Evolutionary conservation across 2,888 invertebrate species (phyloP).

Genomic region (Mallateleia sp.): DNA sequence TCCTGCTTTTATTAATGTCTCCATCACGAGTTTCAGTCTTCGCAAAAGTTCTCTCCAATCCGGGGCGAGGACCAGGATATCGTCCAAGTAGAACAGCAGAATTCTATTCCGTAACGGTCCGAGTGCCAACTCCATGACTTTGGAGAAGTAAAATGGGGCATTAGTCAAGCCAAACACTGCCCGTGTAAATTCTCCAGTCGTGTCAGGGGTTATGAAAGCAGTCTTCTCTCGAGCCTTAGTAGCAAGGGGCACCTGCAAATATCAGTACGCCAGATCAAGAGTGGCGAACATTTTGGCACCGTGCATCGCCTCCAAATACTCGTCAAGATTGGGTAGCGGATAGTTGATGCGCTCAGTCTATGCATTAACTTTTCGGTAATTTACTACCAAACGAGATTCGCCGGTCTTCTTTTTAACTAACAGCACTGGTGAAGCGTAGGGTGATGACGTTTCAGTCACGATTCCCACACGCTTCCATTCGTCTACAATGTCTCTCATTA

Average conservation of each 20-base stretch:
- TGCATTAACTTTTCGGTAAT: no score
- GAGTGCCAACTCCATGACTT: no score
- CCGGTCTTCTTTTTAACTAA: conserved; percentile 45
- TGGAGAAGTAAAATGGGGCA: conserved; percentile 44
- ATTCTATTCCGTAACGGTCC: conserved; percentile 19
- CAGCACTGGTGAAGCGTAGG: conserved; percentile 27
- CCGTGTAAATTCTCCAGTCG: no score
- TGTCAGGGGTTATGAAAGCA: no score
- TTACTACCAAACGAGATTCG: conserved; percentile 70
- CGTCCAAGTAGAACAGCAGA: conserved; percentile 24
- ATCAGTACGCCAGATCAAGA: no score
- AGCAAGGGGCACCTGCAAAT: no score
- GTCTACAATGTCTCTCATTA: conserved; percentile 9
- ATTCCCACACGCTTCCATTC: conserved; percentile 26
- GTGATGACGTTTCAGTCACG: conserved; percentile 26
- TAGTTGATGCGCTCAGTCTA: no score
- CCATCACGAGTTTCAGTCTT: conserved; percentile 6
- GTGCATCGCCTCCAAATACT: no score
- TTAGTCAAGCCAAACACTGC: no score
- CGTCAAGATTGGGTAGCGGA: no score
- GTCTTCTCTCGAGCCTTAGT: no score
- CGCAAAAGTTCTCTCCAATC: conserved; percentile 15
- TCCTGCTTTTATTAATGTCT: conserved; percentile 9
- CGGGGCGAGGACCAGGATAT: neutral
- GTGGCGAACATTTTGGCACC: no score